Base-by-base conservation (phyloP, 2,888 invertebrate genomes). In the Drymonia ruficornis region DNA sequence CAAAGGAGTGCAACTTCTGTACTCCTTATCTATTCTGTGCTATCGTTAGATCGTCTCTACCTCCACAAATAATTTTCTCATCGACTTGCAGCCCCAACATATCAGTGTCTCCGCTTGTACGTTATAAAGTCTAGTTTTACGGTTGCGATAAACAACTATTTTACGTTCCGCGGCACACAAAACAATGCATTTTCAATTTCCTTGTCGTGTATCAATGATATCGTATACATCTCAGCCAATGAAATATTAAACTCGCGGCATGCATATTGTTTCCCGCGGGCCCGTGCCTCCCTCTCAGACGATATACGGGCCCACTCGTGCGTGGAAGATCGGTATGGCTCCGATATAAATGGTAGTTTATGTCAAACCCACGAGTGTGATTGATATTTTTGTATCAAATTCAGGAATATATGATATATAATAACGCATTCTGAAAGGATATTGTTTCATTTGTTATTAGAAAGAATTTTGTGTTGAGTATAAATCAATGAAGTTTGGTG, bases 191-290 rank as follows among this genome's bases (percentile, higher is more conserved):
- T 78, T 74, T 65, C 70, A 70, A 79, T 77, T 72, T 73, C 65
- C 66, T 69, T 65, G 75, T 69, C 67, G 66, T 72, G 71, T 76
- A 72, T 73, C 77, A 71, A 71, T 72, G 68, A 71, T 74, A 76
- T 70, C 71, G 65, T 67, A 74, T 66, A 71, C 70, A 74, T 72
- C 66, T 73, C 72, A 63, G 53, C 68, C 74, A 73, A 78, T 83
- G 77, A 80, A 80, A 73, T 80, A 76, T 80, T 76, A 73, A 77
- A 72, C 66, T 71, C 70, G 68, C 61, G 71, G 72, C 70, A 72
- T 77, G 76, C 75, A 79, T 73, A 76, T 76, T 74, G 67, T 69
- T 66, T 63, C 61, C 61, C 62, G 55, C 61, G 56, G 63, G 63
- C 64, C 60, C 62, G 58, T 63, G 66, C 56, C 45, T 46, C 59